Evolutionary conservation across 2,797 vertebrate genomes (phyloP).

Genomic region (Mormyrus proboscirostris): DNA sequence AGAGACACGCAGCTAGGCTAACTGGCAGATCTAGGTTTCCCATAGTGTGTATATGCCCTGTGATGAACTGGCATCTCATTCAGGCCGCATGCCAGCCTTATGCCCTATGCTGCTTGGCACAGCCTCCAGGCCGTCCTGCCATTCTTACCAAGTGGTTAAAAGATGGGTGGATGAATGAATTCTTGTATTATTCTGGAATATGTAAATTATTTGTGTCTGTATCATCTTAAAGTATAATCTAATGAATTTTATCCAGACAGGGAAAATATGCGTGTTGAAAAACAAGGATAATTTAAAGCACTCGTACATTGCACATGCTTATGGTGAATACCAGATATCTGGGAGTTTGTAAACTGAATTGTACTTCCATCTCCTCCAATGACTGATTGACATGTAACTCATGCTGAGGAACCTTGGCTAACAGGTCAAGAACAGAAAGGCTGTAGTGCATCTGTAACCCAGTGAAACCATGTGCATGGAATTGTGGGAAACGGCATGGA

Average conservation of each 20-base stretch:
- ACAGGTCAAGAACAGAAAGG: slow-evolving; percentile 40
- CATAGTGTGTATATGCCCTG: not conserved
- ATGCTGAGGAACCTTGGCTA: not conserved
- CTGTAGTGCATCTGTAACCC: not conserved
- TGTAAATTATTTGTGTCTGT: not conserved
- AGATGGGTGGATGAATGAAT: not conserved
- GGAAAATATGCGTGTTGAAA: not conserved
- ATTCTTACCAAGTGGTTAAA: not conserved
- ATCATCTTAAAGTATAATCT: not conserved
- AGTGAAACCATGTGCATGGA: not conserved
- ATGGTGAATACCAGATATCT: not conserved
- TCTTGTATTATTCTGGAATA: not conserved
- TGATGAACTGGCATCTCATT: not conserved
- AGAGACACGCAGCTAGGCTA: not conserved
- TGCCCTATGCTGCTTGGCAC: not conserved
- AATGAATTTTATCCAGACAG: not conserved
- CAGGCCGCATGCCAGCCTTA: not conserved
- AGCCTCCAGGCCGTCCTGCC: not conserved
- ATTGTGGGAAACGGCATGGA: not conserved
- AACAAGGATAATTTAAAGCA: slow-evolving; percentile 14
- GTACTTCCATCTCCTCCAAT: not conserved
- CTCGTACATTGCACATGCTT: not conserved
- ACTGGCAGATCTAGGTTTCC: not conserved
- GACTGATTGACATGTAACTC: slow-evolving; percentile 13
- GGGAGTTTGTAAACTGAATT: not conserved